Evolutionary conservation across 2,113 vertebrate species (phyloP), one percentile per base, ranked within the genome.

Genomic region (Vicugna pacos): DNA sequence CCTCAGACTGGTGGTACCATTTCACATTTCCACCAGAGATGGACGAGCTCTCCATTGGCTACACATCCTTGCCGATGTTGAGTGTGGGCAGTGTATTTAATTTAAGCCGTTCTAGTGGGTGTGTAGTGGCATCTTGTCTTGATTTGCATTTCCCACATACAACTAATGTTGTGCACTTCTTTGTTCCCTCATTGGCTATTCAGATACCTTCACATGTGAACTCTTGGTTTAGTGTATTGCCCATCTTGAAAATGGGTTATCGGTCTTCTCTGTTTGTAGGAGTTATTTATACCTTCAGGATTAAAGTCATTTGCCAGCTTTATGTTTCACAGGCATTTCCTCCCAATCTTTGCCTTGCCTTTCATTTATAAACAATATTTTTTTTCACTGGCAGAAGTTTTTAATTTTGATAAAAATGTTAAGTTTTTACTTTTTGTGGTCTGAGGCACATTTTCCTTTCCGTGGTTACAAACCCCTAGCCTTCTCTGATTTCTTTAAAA

Each of bases 321-420:
- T 80, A 22, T 60, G 7, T 69, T 95, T 72, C 26, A 69, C 1
- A 69, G 58, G 67, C 1, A 6, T 38, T 77, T 94, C 62, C n/a
- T 28, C 38, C 22, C 12, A 84, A 62, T 54, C 46, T 75, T 1
- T 91, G 56, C 9, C 69, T 87, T 90, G 5, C 8, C 10, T 94
- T 65, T 87, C 22, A 93, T 69, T 93, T 88, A 76, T 38, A 54
- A 84, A n/a, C 15, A 77, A 0, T 83, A 0, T 83, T 19, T 70
- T 11, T 60, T 86, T 70, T 86, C 35, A 89, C 77, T 9, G 65
- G 26, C 13, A 87, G 11, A 81, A 69, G 20, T 87, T 93, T 38
- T 38, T 38, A 72, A 77, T 38, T 85, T 67, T 90, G n/a, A 77
- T 77, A 32, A 77, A 93, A 93, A 52, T 91, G 76, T 19, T 69